Conservation (phyloP, 2,113 vertebrate genomes). For the Oncorhynchus masou region DNA sequence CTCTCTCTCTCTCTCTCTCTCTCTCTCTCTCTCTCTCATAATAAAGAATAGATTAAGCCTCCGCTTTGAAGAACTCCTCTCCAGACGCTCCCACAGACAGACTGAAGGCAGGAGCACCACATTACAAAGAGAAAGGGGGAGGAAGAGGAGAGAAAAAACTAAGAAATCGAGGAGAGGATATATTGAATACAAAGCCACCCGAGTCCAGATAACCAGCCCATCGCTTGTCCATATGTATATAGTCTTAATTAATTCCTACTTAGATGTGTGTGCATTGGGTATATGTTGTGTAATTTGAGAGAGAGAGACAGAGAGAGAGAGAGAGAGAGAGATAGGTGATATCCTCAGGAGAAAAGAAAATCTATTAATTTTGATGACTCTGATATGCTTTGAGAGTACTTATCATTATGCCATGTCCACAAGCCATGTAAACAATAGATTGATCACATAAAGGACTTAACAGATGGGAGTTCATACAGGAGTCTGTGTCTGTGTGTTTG, state of each 20-base stretch:
- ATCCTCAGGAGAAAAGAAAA: background rate
- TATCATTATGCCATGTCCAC: background rate
- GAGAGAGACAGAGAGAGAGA: background rate
- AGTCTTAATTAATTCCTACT: too few relatives aligned
- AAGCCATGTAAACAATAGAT: conserved; percentile 4
- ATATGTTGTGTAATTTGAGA: background rate
- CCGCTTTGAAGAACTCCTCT: conserved; percentile 52
- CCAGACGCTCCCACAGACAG: conserved; percentile 18
- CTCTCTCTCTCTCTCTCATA: conserved; percentile 28
- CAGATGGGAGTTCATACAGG: background rate
- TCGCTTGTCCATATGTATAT: too few relatives aligned
- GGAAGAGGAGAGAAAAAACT: background rate
- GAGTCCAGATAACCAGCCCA: background rate
- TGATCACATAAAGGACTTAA: background rate
- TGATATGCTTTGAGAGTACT: conserved; percentile 8
- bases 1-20: background rate
- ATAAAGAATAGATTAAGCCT: conserved; percentile 59
- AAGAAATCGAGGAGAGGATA: too few relatives aligned
- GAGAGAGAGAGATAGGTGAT: background rate
- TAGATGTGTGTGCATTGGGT: too few relatives aligned
- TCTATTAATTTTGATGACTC: conserved; percentile 10
- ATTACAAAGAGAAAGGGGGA: background rate
- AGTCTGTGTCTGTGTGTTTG: background rate
- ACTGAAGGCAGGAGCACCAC: background rate
- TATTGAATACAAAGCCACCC: too few relatives aligned